A percentile compares a stretch with the other conserved stretches of the same genome.
Conservation (phyloP, 2,113 vertebrate species). For the Todiramphus saurophagus region DNA sequence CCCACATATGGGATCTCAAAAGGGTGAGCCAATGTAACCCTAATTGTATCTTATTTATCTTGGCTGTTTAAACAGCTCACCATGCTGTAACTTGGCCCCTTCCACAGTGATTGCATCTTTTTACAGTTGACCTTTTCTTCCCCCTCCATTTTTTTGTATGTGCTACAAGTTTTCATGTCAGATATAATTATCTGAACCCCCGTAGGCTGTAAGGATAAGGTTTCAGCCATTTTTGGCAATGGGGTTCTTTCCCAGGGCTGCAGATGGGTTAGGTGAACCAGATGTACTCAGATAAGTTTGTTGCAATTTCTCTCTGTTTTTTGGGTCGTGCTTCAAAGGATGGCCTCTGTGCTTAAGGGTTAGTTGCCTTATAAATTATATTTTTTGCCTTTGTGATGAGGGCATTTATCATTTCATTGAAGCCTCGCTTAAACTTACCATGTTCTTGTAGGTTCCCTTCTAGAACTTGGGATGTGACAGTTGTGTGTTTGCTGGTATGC, state of each 20-base stretch:
- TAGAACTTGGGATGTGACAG: background rate
- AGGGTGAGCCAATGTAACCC: slow-evolving; percentile 59
- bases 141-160: slow-evolving; percentile 56
- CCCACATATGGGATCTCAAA: slow-evolving; percentile 39
- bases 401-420: slow-evolving; percentile 11
- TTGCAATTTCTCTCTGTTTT: slow-evolving; percentile 40
- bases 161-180: slow-evolving; percentile 70
- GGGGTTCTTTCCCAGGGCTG: slow-evolving; percentile 61
- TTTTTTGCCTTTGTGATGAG: background rate
- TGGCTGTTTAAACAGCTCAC: slow-evolving; percentile 53
- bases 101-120: slow-evolving; percentile 55
- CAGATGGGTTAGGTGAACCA: slow-evolving; percentile 64
- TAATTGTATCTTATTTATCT: slow-evolving; percentile 63
- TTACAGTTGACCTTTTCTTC: slow-evolving; percentile 66
- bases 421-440: background rate
- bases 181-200: slow-evolving; percentile 67
- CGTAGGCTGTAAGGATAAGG: slow-evolving; percentile 64
- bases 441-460: background rate
- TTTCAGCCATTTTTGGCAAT: slow-evolving; percentile 65
- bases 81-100: slow-evolving; percentile 57
- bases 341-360: background rate
- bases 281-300: slow-evolving; percentile 63
- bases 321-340: slow-evolving; percentile 53
- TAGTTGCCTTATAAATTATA: slow-evolving; percentile 8
- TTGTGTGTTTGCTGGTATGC: background rate